A percentile compares a stretch with the other conserved stretches of the same genome.
Evolutionary conservation across 2,797 vertebrate genomes (phyloP).

Genomic region (Pelobates cultripes): DNA sequence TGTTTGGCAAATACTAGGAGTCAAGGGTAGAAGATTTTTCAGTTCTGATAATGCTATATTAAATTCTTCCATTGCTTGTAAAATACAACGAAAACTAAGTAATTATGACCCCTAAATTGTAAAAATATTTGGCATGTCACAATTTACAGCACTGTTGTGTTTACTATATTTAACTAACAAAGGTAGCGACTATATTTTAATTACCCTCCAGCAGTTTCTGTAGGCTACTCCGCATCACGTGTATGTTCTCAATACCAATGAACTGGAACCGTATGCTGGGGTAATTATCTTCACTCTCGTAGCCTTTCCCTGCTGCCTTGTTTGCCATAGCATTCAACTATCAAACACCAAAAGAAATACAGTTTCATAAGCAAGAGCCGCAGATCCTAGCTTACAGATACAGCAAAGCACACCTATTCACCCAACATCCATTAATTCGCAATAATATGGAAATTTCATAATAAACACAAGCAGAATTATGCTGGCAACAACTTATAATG

Average conservation of each 20-base stretch:
- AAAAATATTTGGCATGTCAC: too few relatives aligned
- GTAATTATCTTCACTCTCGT: slow-evolving; percentile 83
- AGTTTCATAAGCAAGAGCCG: neutral
- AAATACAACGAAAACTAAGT: too few relatives aligned
- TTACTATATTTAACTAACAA: neutral
- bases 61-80: too few relatives aligned
- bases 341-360: slow-evolving; percentile 12
- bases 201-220: slow-evolving; percentile 82
- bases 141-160: neutral
- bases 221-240: slow-evolving; percentile 80
- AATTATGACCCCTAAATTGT: too few relatives aligned
- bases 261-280: slow-evolving; percentile 81
- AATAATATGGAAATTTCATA: too few relatives aligned
- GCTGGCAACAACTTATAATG: too few relatives aligned
- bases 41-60: too few relatives aligned
- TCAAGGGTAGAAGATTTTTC: too few relatives aligned
- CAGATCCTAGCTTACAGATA: neutral
- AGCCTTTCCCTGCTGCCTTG: slow-evolving; percentile 80
- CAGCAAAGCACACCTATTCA: too few relatives aligned
- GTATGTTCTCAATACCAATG: slow-evolving; percentile 83
- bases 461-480: too few relatives aligned
- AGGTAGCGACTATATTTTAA: neutral
- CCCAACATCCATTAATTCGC: too few relatives aligned
- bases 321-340: slow-evolving; percentile 83
- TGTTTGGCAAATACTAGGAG: too few relatives aligned